A percentile compares a stretch with the other conserved stretches of the same genome.
Conservation (phyloP, 2,113 vertebrate species). For the Bombycilla garrulus region DNA sequence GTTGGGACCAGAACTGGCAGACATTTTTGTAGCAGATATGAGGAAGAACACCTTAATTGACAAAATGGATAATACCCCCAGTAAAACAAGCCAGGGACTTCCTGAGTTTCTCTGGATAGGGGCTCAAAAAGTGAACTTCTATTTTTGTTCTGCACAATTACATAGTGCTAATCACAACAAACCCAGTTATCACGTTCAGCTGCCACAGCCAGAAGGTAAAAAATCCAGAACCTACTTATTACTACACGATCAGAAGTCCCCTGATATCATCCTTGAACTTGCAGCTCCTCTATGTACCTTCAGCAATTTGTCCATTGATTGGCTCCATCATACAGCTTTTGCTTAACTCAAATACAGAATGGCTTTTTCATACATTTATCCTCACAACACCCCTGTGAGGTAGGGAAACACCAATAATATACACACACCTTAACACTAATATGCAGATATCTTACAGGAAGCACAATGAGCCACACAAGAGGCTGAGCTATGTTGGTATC, state of each 20-base stretch:
- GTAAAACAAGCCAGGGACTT: not conserved
- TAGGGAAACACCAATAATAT: not conserved
- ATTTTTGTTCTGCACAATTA: not conserved
- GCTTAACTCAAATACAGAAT: not conserved
- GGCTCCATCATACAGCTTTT: not conserved
- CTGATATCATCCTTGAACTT: not conserved
- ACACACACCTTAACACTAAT: not conserved
- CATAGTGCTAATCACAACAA: not conserved
- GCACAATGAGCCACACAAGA: not conserved
- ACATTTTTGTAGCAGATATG: not conserved
- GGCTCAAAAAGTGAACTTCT: not conserved
- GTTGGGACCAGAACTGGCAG: not conserved
- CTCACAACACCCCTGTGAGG: slow-evolving; percentile 66
- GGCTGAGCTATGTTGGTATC: not conserved
- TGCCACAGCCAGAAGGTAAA: not conserved
- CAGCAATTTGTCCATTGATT: not conserved
- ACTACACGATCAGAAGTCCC: not conserved
- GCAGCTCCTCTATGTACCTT: not conserved
- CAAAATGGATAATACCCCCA: not conserved
- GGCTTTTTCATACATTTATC: not conserved
- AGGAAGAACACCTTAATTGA: not conserved
- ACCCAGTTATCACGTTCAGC: not conserved
- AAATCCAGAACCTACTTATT: not conserved
- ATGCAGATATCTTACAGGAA: not conserved
- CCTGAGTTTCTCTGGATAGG: not conserved